Evolutionary conservation across 2,888 invertebrate genomes (phyloP).

Genomic region (Ichneumon xanthorius): DNA sequence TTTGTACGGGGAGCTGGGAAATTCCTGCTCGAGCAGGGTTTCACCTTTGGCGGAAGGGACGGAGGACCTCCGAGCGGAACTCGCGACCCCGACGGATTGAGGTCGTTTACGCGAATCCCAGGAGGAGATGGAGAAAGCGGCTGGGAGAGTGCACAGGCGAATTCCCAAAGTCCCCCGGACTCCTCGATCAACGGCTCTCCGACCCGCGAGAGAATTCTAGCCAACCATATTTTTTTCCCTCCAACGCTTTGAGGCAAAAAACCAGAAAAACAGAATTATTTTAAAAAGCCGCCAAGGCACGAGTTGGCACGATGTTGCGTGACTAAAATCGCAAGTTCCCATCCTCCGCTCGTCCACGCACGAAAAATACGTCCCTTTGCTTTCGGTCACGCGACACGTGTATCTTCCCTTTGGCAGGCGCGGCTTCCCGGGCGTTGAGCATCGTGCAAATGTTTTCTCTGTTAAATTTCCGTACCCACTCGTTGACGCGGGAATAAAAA

Average conservation of each 20-base stretch:
- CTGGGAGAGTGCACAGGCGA: conserved; percentile 6
- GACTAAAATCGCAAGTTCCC: too few relatives aligned
- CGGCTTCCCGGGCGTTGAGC: conserved; percentile 7
- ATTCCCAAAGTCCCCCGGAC: conserved; percentile 2
- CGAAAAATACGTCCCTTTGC: too few relatives aligned
- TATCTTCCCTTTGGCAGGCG: neutral
- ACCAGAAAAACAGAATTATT: neutral
- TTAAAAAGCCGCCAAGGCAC: neutral
- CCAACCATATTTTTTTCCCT: conserved; percentile 8
- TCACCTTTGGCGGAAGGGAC: neutral
- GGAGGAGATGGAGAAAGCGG: conserved; percentile 34
- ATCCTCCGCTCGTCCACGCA: too few relatives aligned
- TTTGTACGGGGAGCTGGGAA: conserved; percentile 24
- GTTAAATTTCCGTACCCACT: neutral
- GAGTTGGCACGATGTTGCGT: too few relatives aligned
- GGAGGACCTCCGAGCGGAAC: neutral
- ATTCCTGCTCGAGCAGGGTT: conserved; percentile 32
- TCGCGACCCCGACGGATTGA: conserved; percentile 59
- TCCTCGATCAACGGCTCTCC: neutral
- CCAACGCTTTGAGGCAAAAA: neutral
- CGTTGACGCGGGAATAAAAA: conserved; percentile 1
- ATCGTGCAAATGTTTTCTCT: neutral
- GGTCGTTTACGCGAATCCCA: conserved; percentile 55
- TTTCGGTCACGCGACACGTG: too few relatives aligned
- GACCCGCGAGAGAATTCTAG: neutral